A percentile compares a stretch with the other conserved stretches of the same genome.
Evolutionary conservation across 2,888 invertebrate species (phyloP).

Genomic region (Amiota communis): DNA sequence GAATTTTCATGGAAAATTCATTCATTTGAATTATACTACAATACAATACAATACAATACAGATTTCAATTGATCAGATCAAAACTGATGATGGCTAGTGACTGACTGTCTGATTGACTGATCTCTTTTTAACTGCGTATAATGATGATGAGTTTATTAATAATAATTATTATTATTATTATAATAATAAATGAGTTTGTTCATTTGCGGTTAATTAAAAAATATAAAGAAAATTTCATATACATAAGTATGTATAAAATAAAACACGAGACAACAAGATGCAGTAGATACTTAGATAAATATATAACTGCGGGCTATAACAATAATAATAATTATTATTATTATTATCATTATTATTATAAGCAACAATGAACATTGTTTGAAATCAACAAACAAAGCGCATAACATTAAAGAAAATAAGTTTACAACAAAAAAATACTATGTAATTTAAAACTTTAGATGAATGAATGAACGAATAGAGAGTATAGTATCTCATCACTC

Average conservation of each 20-base stretch:
- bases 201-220: slow-evolving; percentile 27
- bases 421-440: not conserved
- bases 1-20: too few relatives aligned
- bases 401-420: slow-evolving; percentile 1
- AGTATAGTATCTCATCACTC: too few relatives aligned
- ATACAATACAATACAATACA: too few relatives aligned
- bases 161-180: slow-evolving; percentile 14
- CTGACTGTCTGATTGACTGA: too few relatives aligned
- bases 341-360: not conserved
- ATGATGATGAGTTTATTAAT: not conserved
- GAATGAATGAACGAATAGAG: too few relatives aligned
- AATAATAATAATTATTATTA: not conserved
- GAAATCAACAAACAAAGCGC: slow-evolving; percentile 22
- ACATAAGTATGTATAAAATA: too few relatives aligned
- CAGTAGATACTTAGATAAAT: too few relatives aligned
- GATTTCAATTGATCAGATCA: too few relatives aligned
- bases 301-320: slow-evolving; percentile 25
- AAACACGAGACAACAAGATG: too few relatives aligned
- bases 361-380: not conserved
- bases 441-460: slow-evolving; percentile 23
- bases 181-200: slow-evolving; percentile 1
- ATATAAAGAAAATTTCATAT: slow-evolving; percentile 15
- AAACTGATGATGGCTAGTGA: too few relatives aligned
- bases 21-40: too few relatives aligned
- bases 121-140: not conserved